Evolutionary conservation across 2,797 vertebrate genomes (phyloP), one percentile per base, ranked within the genome.

Genomic region (Thamnophis elegans): DNA sequence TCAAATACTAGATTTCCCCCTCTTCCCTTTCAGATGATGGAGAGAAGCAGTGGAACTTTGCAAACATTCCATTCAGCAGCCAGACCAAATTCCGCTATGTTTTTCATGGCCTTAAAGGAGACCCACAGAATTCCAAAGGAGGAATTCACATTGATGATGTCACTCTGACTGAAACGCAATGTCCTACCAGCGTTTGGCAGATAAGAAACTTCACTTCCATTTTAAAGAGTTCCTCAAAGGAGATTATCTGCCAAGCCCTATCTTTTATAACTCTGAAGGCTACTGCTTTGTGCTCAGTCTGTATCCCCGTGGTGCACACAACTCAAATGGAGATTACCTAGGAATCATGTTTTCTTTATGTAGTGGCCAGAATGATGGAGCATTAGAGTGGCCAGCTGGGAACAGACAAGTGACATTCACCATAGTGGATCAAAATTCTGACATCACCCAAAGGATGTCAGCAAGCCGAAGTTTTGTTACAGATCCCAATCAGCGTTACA

Each of bases 221-320:
- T 93, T 96, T 99, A 94, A 95, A 97, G 56, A 97, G 32, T 0
- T 97, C 97, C 0, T 28, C 90, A 4, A 18, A 26, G 92, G 92
- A 0, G 94, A 97, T 0, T 3, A 0, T 0, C 88, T 98, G 5
- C 12, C 91, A 68, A 99, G 98, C 94, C 98, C 98, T 18, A 94
- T 97, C 8, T 99, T 98, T 97, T 98, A 98, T 92, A 99, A 97
- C 91, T 98, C 98, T 0, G 98, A 99, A 91, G 98, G 98, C 16
- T 99, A 99, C 0, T 97, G 94, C 4, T 98, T 98, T 26, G 98
- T 98, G 2, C 89, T 98, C 78, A 95, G 92, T 0, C 25, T 99
- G 2, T 85, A 86, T 0, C 98, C 98, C 1, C 56, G 96, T 0
- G 92, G 96, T 18, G 93, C 89, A 55, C 0, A 0, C 1, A 53